Percentiles rank a stretch among this genome's conserved stretches.
phyloP scores from a whole-genome alignment of 2,797 vertebrate genomes.

The Pantherophis vulpinus region DNA sequence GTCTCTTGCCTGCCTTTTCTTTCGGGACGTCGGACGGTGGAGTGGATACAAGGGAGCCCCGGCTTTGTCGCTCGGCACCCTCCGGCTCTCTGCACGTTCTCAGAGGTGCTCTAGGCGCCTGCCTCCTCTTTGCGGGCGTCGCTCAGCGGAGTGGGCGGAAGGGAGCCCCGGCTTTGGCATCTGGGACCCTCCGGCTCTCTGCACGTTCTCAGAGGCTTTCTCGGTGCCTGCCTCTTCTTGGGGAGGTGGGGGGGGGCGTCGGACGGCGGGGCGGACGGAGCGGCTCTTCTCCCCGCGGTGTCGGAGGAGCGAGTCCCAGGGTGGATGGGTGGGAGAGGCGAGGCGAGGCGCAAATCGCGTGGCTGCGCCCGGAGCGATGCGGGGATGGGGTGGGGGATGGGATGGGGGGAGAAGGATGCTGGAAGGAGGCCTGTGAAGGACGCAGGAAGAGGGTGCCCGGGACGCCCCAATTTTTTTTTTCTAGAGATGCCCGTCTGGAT shows the following conservation, averaged over 20 bases:
- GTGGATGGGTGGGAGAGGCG: background rate
- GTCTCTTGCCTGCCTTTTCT: too few species aligned
- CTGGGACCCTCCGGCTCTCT: background rate
- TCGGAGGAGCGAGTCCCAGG: background rate
- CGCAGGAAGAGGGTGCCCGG: background rate
- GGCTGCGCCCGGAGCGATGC: background rate
- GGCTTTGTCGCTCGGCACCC: too few species aligned
- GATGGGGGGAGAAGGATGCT: background rate
- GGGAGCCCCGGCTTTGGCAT: background rate
- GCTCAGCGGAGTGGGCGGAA: too few species aligned
- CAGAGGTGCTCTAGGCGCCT: background rate
- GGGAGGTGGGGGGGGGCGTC: too few species aligned
- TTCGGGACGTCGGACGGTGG: too few species aligned
- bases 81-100: background rate
- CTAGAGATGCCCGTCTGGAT: background rate
- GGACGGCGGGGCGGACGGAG: background rate
- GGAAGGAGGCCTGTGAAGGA: background rate
- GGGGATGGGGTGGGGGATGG: fast-evolving
- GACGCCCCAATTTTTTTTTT: background rate
- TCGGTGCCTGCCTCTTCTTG: too few species aligned
- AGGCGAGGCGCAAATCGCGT: background rate
- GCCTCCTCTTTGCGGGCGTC: background rate
- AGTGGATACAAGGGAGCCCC: too few species aligned
- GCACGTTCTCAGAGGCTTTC: too few species aligned
- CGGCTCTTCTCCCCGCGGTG: background rate